Percentiles rank a stretch among this genome's conserved stretches.
Conservation (phyloP, 2,113 vertebrate species). For the Narcine bancroftii region DNA sequence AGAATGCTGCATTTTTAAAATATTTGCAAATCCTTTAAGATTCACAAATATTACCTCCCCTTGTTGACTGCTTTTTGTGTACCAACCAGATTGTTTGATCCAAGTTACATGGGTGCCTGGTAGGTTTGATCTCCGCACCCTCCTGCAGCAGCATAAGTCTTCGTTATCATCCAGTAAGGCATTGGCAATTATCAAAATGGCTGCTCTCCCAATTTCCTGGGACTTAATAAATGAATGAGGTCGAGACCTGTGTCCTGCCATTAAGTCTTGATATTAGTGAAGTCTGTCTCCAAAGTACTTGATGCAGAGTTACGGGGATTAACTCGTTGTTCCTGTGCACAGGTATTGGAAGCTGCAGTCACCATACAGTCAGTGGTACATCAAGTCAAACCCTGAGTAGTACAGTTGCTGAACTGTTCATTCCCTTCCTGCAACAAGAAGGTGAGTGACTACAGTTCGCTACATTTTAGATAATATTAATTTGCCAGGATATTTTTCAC, state of each 20-base stretch:
- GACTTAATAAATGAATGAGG: background rate
- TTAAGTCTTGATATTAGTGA: background rate
- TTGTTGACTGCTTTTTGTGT: background rate
- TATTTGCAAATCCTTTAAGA: background rate
- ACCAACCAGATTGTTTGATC: background rate
- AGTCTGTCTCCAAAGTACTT: background rate
- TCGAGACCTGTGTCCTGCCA: background rate
- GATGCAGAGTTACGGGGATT: background rate
- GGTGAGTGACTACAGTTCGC: conserved; percentile 55
- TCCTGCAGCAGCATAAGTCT: no score
- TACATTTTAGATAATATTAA: background rate
- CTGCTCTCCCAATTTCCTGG: no score
- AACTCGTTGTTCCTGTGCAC: background rate
- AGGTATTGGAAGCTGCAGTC: conserved; percentile 88
- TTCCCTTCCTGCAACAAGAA: conserved; percentile 93
- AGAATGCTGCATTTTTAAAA: background rate
- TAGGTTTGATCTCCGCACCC: background rate
- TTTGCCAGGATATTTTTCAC: background rate
- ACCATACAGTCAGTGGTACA: conserved; percentile 75
- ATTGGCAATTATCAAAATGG: background rate
- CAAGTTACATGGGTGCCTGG: background rate
- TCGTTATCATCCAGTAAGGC: background rate
- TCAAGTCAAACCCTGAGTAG: conserved; percentile 79
- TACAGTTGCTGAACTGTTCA: conserved; percentile 72
- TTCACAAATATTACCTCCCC: background rate